A percentile compares a stretch with the other conserved stretches of the same genome.
Conservation (phyloP, 2,113 vertebrate species). For the Mus spicilegus region DNA sequence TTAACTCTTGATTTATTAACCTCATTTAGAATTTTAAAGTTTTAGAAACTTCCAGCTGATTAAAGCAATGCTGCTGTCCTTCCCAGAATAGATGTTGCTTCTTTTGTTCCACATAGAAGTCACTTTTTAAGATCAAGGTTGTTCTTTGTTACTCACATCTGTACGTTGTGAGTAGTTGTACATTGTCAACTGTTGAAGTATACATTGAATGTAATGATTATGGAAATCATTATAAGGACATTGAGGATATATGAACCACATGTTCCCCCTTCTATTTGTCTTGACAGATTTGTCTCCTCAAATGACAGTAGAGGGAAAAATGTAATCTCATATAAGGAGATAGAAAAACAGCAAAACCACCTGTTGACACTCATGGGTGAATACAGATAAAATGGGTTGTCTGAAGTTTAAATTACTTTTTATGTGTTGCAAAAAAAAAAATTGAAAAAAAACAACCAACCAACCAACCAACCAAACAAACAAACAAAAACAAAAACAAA, state of each 20-base stretch:
- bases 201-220: not conserved
- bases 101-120: conserved; percentile 5
- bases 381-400: not conserved
- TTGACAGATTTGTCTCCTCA: not conserved
- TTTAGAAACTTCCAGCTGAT: conserved; percentile 59
- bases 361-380: not conserved
- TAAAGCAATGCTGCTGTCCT: conserved; percentile 40
- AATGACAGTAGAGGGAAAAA: not conserved
- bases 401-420: not conserved
- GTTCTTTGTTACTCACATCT: not conserved
- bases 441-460: too few relatives aligned
- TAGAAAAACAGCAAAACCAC: conserved; percentile 16
- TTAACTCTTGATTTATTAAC: conserved; percentile 77
- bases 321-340: not conserved
- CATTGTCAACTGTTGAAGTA: not conserved
- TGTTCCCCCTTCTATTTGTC: not conserved
- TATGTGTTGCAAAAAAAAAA: not conserved
- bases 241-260: not conserved
- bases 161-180: not conserved
- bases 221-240: not conserved
- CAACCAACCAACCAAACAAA: too few relatives aligned
- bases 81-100: conserved; percentile 38
- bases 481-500: not conserved
- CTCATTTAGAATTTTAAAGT: conserved; percentile 74
- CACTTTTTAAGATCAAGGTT: not conserved